Percentiles rank a stretch among this genome's conserved stretches.
These are phyloP conservation scores for Trichacis sp. DNA, from an alignment of 2,888 invertebrate species.

Conservation along the genomic window DNA sequence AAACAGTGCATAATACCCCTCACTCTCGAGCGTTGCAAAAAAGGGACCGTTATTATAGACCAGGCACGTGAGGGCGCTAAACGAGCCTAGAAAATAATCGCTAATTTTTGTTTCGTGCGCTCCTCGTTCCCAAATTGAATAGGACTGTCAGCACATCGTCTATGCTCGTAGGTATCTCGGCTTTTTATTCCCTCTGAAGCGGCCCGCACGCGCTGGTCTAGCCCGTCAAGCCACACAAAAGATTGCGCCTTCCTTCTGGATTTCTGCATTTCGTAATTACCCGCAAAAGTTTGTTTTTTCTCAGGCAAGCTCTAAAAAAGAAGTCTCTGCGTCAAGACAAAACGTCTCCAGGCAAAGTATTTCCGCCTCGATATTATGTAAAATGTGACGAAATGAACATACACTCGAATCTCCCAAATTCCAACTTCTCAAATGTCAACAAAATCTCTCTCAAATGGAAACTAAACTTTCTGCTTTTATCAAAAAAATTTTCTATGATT, in stretches of 20 bases:
- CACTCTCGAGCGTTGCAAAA: conserved; percentile 7
- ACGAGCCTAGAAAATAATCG: conserved; percentile 40
- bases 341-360: too few relatives aligned
- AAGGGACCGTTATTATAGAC: conserved; percentile 16
- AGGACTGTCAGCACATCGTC: conserved; percentile 42
- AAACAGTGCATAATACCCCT: too few relatives aligned
- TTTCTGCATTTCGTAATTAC: conserved; percentile 35
- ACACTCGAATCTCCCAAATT: too few relatives aligned
- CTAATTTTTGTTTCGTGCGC: conserved; percentile 40
- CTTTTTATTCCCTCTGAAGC: conserved; percentile 42
- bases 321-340: too few relatives aligned
- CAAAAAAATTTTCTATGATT: too few relatives aligned
- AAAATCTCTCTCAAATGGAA: too few relatives aligned
- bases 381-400: too few relatives aligned
- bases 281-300: too few relatives aligned
- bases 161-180: conserved; percentile 37
- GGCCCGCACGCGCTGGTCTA: conserved; percentile 35
- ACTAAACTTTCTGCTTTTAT: too few relatives aligned
- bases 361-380: too few relatives aligned
- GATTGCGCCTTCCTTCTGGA: conserved; percentile 31
- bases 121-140: conserved; percentile 39
- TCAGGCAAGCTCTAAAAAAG: too few relatives aligned
- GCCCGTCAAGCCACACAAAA: conserved; percentile 37
- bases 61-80: neutral
- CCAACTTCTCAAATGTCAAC: too few relatives aligned